Evolutionary conservation across 2,113 vertebrate genomes (phyloP).

Genomic region (Camelus dromedarius): DNA sequence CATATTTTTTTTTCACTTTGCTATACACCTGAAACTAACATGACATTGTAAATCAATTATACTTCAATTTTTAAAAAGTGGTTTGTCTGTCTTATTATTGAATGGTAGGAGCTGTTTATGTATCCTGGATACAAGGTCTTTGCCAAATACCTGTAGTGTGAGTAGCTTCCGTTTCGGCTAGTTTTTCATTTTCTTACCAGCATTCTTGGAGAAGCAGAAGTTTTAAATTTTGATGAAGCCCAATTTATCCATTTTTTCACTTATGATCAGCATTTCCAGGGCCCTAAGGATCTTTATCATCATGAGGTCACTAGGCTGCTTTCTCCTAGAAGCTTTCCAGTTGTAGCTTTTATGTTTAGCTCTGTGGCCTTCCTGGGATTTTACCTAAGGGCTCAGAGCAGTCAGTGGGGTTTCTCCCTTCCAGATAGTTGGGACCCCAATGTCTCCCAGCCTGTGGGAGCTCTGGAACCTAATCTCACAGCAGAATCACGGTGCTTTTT

Average conservation of each 20-base stretch:
- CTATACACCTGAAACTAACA: no score
- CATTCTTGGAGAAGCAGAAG: neutral
- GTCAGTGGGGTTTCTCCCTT: neutral
- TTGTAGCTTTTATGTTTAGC: neutral
- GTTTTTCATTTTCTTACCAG: neutral
- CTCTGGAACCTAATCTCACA: neutral
- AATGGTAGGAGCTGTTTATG: neutral
- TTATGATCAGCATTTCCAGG: neutral
- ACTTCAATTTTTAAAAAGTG: no score
- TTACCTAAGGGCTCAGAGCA: neutral
- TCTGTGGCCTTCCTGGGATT: neutral
- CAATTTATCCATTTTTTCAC: neutral
- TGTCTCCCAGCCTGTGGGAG: neutral
- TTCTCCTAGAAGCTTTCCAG: neutral
- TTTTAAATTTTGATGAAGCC: slow-evolving; percentile 13
- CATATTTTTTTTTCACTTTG: no score
- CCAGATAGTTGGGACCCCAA: neutral
- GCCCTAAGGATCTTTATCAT: neutral
- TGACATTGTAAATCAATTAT: no score
- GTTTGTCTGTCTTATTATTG: neutral
- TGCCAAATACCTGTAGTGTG: neutral
- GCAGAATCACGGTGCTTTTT: neutral
- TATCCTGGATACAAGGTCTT: neutral
- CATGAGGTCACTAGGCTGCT: neutral
- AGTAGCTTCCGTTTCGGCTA: neutral